phyloP scores from a whole-genome alignment of 2,113 vertebrate genomes.

The Ctenomys sociabilis region DNA sequence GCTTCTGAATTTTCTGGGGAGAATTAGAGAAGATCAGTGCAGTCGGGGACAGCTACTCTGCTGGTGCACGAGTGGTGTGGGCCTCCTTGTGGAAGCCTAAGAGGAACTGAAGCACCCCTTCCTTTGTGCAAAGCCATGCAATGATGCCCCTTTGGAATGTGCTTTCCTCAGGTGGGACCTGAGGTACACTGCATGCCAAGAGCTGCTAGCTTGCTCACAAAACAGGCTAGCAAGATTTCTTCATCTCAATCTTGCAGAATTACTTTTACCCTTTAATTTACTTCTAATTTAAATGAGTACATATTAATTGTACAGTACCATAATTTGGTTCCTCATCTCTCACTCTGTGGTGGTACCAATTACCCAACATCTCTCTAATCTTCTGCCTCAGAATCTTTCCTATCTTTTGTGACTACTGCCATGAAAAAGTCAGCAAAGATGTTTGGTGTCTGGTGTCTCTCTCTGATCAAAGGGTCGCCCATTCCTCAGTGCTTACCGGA shows the following conservation, averaged over 20 bases:
- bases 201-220: accelerated
- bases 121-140: background rate
- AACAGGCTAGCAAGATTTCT: background rate
- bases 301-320: background rate
- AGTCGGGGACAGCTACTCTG: background rate
- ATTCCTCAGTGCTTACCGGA: slow-evolving; percentile 69
- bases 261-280: background rate
- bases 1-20: background rate
- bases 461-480: slow-evolving; percentile 6
- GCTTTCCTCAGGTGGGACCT: no score
- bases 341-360: background rate
- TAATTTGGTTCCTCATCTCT: background rate
- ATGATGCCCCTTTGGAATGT: background rate
- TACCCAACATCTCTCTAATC: background rate
- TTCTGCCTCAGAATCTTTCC: no score
- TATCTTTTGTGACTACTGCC: background rate
- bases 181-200: accelerated
- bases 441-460: slow-evolving; percentile 67
- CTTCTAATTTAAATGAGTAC: background rate
- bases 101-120: accelerated
- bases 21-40: background rate
- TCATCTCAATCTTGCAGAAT: background rate
- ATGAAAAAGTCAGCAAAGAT: slow-evolving; percentile 53
- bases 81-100: background rate
- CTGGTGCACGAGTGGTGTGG: accelerated